Base-by-base conservation (phyloP, 2,113 vertebrate genomes). In the Entosphenus tridentatus region DNA sequence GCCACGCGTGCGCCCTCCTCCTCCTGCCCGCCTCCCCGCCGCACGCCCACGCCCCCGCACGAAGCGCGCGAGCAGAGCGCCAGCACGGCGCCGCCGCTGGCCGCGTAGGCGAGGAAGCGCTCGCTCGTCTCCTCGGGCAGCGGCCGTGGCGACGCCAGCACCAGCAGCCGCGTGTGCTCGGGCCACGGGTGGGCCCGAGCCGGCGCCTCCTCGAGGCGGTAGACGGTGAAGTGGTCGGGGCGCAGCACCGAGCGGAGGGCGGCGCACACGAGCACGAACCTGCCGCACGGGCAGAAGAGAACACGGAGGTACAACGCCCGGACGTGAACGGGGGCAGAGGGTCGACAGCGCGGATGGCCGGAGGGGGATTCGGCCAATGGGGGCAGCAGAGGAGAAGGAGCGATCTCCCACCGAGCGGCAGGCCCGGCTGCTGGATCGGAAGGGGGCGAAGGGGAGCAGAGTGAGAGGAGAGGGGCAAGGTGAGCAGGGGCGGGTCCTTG, bases 111-210 rank as follows among this genome's bases (percentile, higher is more conserved):
- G 71, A 84, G 73, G 59, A 96, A 87, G 2, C 78, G 77, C 55
- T 76, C 75, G 68, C 80, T 77, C 59, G 80, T 74, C 11, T 74
- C 74, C 1, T 82, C 73, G 0, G 79, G 73, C 39, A 95, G 67
- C 1, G 78, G 55, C 9, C 84, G 74, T 3, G 78, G 70, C 0
- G 81, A 76, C 55, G 83, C 88, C 11, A 95, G 70, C 2, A 98
- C 79, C 77, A 98, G 70, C 8, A 98, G 78, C 70, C 80, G 62
- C 3, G 83, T 77, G 72, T 81, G 89, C 67, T 95, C 87, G 6
- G 75, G 1, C 93, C 93, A 98, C 0, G 90, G 93, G n/a, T 83
- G 86, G 2, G 71, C 78, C 56, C 85, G 77, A 2, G 80, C 84
- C 1, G 83, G 84, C 9, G 85, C 80, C 2, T 80, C 81, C 0